A percentile compares a stretch with the other conserved stretches of the same genome.
Evolutionary conservation across 2,888 invertebrate species (phyloP).

Genomic region (Megalurothrips usitatus): DNA sequence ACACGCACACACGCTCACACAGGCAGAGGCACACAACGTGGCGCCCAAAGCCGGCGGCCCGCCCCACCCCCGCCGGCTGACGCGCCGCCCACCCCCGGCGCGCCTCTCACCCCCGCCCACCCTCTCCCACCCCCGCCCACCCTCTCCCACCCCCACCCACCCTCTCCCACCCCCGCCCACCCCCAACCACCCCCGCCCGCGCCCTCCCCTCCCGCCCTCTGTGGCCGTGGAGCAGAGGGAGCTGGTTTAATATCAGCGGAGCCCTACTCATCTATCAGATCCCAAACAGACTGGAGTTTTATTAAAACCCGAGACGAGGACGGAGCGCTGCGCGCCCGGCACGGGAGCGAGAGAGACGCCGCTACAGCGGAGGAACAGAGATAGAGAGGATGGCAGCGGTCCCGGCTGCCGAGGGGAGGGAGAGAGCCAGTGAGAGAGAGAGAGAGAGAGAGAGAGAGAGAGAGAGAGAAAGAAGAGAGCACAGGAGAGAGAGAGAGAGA

Average conservation of each 20-base stretch:
- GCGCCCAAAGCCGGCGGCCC: not conserved
- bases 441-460: constrained; percentile 8
- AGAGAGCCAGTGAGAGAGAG: not conserved
- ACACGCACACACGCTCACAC: not conserved
- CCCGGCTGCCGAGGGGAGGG: not conserved
- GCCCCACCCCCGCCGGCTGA: not conserved
- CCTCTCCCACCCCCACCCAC: not conserved
- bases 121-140: not conserved
- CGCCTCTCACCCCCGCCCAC: not conserved
- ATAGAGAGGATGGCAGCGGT: constrained; percentile 31
- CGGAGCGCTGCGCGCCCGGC: constrained; percentile 43
- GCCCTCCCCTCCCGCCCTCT: not conserved
- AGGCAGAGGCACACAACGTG: not conserved
- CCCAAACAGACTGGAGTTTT: constrained; percentile 55
- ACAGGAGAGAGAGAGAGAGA: not conserved
- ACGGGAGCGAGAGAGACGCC: constrained; percentile 33
- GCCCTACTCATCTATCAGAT: constrained; percentile 55
- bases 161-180: not conserved
- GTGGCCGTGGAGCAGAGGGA: constrained; percentile 15
- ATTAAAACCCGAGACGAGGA: constrained; percentile 52
- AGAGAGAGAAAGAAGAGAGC: not conserved
- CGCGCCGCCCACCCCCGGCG: not conserved
- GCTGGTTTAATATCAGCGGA: constrained; percentile 51
- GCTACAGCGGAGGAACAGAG: constrained; percentile 33
- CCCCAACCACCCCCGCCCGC: not conserved